Conservation (phyloP, 1,140 invertebrate genomes). For the Centruroides sculpturatus region DNA sequence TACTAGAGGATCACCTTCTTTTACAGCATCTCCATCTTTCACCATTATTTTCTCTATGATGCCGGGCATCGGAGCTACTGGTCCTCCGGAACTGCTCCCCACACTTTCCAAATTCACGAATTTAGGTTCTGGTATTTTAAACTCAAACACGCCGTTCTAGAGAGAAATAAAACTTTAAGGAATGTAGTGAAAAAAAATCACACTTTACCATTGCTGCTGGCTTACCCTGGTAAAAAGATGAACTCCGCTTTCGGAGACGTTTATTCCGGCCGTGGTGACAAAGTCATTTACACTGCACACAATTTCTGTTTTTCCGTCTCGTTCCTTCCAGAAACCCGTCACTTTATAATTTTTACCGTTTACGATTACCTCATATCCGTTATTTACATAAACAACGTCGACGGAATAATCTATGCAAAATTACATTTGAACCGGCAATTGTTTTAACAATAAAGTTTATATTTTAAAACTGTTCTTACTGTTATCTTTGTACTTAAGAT, state of each 20-base stretch:
- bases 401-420: not conserved
- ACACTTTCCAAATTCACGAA: slow-evolving; percentile 25
- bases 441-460: too few species aligned
- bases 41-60: slow-evolving; percentile 84
- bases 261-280: slow-evolving; percentile 26
- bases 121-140: slow-evolving; percentile 32
- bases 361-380: too few species aligned
- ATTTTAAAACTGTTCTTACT: too few species aligned
- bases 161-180: not conserved
- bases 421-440: too few species aligned
- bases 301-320: too few species aligned
- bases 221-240: slow-evolving; percentile 33
- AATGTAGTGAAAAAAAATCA: too few species aligned
- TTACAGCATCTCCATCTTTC: slow-evolving; percentile 56
- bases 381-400: not conserved
- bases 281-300: slow-evolving; percentile 26
- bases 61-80: slow-evolving; percentile 86
- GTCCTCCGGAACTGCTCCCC: slow-evolving; percentile 33
- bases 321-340: slow-evolving; percentile 3
- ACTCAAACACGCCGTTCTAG: slow-evolving; percentile 30
- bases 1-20: slow-evolving; percentile 66
- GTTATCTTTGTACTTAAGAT: too few species aligned
- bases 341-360: slow-evolving; percentile 4
- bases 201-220: too few species aligned
- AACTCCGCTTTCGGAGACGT: slow-evolving; percentile 26